Evolutionary conservation across 2,888 invertebrate species (phyloP), one percentile per base, ranked within the genome.

Genomic region (Diplazon laetatorius): DNA sequence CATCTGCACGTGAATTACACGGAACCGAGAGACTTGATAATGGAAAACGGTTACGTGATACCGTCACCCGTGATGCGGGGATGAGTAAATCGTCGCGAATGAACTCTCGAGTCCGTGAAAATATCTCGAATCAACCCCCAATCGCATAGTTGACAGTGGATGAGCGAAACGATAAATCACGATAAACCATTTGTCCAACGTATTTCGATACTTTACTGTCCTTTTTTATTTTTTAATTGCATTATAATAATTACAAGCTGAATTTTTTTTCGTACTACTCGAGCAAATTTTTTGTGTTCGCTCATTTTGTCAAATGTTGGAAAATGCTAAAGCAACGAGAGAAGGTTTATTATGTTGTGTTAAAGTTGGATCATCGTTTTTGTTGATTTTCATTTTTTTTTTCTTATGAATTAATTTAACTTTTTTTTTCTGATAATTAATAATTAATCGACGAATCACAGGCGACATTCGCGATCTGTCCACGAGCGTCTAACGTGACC

Each of bases 1-100:
- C 78, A 85, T 65, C 73, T 86, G 22, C 80, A 85, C 59, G 82
- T 87, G 0, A 82, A 86, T 65, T 85, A 83, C 60, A 82, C 83
- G 2, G 83, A 84, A 42, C 76, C 82, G 42, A 65, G 74, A 25
- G 82, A 84, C 39, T 68, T 72, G 30, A 70, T 63, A 77, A 30
- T 62, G 52, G 55, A 10, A 14, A 63, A 73, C 48, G 14, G 71
- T 14, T 48, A 76, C 42, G 70, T 82, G 63, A 82, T 85, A 39
- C 44, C 78, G n/a, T 76, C 85, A 14, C 85, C 85, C 1, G 72
- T 80, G 4, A 79, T 85, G 63, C 83, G 81, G 16, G 80, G 82
- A 80, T 84, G 82, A 68, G 4, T 77, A 50, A 20, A 42, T 55
- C 52, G 42, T 30, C 42, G 30, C 18, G 4, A 16, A 10, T 14